Evolutionary conservation across 2,888 invertebrate species (phyloP), one percentile per base, ranked within the genome.

Genomic region (Acanthosepion pharaonis): DNA sequence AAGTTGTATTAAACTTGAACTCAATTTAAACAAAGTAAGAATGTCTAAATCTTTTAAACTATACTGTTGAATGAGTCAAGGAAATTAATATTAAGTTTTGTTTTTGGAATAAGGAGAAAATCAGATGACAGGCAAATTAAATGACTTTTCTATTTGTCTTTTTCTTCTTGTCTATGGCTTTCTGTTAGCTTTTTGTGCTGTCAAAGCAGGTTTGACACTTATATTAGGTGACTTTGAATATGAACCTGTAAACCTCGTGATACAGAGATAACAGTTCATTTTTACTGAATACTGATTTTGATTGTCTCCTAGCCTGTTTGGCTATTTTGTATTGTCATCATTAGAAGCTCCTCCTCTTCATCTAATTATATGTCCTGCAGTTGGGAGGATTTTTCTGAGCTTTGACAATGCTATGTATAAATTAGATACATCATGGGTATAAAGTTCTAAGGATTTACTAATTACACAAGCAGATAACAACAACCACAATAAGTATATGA

Each of bases 311-410:
- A n/a, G 94, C 42, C n/a, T 59, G 94, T 55, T 59, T 94, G 20
- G 55, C 42, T 42, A 42, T 42, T 42, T 42, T 78, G 78, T 78
- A 78, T n/a, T 78, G 78, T 78, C 78, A 78, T 78, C 78, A 78
- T 78, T 78, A 78, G 6, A n/a, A 78, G n/a, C n/a, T 78, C 78
- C 78, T 78, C n/a, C 9, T 78, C 18, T 8, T 64, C n/a, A 15
- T 94, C 64, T 55, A n/a, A 59, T 33, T 94, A 64, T 94, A n/a
- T 94, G 64, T 55, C 94, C 48, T n/a, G n/a, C 78, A 11, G 78
- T n/a, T 78, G 33, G n/a, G 78, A 78, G 78, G 78, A 93, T 94
- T 91, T 94, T 23, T 94, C 8, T 95, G 25, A 55, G 92, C 28
- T 94, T 9, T 95, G 49, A 55, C 93, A 93, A 55, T 93, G 93